Evolutionary conservation across 1,140 invertebrate genomes (phyloP).

Genomic region (Laupala kohalensis): DNA sequence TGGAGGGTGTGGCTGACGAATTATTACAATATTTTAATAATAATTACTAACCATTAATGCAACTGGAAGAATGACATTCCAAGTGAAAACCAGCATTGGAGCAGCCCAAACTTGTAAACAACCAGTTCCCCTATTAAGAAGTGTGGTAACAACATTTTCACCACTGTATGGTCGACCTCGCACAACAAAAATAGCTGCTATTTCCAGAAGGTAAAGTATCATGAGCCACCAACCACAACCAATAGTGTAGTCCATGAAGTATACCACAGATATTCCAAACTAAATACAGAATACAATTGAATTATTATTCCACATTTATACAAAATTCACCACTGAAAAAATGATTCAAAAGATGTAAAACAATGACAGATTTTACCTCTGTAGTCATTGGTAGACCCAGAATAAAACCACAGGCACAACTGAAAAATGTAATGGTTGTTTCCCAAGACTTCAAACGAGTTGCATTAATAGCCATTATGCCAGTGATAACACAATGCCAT

Average conservation of each 20-base stretch:
- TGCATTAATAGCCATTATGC: slow-evolving; percentile 62
- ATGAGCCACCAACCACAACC: slow-evolving; percentile 78
- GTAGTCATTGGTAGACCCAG: slow-evolving; percentile 79
- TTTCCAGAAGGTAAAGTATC: slow-evolving; percentile 58
- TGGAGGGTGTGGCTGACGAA: too few relatives aligned
- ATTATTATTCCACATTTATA: too few relatives aligned
- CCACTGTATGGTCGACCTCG: slow-evolving; percentile 71
- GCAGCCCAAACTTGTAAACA: slow-evolving; percentile 45
- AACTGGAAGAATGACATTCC: slow-evolving; percentile 75
- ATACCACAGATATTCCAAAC: slow-evolving; percentile 71
- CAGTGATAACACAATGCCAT: slow-evolving; percentile 70
- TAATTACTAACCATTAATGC: slow-evolving; percentile 55
- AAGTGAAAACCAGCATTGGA: slow-evolving; percentile 65
- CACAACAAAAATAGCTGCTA: slow-evolving; percentile 66
- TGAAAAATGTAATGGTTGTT: slow-evolving; percentile 74
- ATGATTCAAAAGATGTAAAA: background rate
- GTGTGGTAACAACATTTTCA: slow-evolving; percentile 55
- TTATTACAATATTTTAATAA: too few relatives aligned
- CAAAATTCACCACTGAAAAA: background rate
- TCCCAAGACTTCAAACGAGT: slow-evolving; percentile 60
- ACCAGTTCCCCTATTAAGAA: slow-evolving; percentile 35
- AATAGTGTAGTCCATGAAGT: slow-evolving; percentile 70
- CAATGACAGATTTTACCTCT: slow-evolving; percentile 44
- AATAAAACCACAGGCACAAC: slow-evolving; percentile 67
- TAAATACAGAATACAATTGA: slow-evolving; percentile 30